A percentile compares a stretch with the other conserved stretches of the same genome.
Evolutionary conservation across 2,888 invertebrate species (phyloP).

Genomic region (Synanthedon tipuliformis): DNA sequence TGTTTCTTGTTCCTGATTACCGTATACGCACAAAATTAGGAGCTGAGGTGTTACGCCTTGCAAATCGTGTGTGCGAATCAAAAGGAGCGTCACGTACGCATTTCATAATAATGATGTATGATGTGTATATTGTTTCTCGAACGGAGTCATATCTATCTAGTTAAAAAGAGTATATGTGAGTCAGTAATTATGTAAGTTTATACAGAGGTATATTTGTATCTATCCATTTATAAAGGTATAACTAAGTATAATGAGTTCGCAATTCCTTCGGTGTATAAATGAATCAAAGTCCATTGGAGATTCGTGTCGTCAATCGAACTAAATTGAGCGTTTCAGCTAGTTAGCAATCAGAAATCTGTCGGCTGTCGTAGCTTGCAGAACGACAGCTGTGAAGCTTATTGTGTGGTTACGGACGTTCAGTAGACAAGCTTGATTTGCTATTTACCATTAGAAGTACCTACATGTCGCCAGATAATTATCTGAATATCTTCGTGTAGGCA

Average conservation of each 20-base stretch:
- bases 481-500: too few species aligned
- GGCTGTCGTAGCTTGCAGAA: conserved; percentile 24
- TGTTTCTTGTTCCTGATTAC: conserved; percentile 56
- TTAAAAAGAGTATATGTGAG: neutral
- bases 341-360: conserved; percentile 33
- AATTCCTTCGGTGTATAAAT: conserved; percentile 13
- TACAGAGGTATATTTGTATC: neutral
- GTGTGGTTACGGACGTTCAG: neutral
- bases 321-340: conserved; percentile 33
- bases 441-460: too few species aligned
- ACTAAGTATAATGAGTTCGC: too few species aligned
- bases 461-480: too few species aligned
- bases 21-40: conserved; percentile 50
- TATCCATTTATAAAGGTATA: neutral
- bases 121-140: conserved; percentile 26
- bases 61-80: conserved; percentile 16
- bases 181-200: too few species aligned
- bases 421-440: too few species aligned
- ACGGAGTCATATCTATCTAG: conserved; percentile 16
- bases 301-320: conserved; percentile 30
- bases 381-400: neutral
- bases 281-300: conserved; percentile 27
- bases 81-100: conserved; percentile 42
- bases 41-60: conserved; percentile 31
- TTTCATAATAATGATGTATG: conserved; percentile 51